Base-by-base conservation (phyloP, 2,888 invertebrate species). In the Scelioninae gen. 1 region DNA sequence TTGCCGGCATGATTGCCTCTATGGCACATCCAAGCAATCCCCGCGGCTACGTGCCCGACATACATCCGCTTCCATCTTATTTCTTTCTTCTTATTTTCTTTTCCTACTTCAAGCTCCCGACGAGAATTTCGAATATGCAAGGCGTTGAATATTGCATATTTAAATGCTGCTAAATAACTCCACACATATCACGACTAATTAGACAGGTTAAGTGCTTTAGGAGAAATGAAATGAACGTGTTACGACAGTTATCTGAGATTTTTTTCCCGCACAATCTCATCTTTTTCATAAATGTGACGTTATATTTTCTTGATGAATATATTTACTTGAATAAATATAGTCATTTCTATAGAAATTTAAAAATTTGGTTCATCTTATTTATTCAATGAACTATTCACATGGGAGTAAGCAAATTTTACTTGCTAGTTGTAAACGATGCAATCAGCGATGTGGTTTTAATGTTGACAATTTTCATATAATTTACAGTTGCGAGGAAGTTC, bases 21-120 rank as follows among this genome's bases (percentile, higher is more conserved):
- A 92, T 92, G 92, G 91, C 91, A 91, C 92, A 92, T 92, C 90
- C 89, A 92, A 91, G 92, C 92, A 92, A 92, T 92, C 91, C 91
- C 91, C 92, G 90, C 89, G 91, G 89, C 92, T 92, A 92, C 92
- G 92, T 92, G 92, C 92, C 87, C 90, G 88, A 92, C 92, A 92
- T 92, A 91, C 92, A 92, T 91, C 89, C 91, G 87, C 89, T 88
- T 82, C 68, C 82, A 76, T 82, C 83, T 86, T 84, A 76, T 82
- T 86, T 84, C 86, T 81, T 84, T 76, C 78, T 84, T 84, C 82
- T 85, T 83, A 84, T 75, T 83, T 82, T 68, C 77, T 76, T 77
- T 84, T 84, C 23, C 80, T 72, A 80, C 76, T 69, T 51, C 69
- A 49, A 65, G 75, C 83, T 79, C 78, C 79, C 80, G 68, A 58